Percentiles rank a stretch among this genome's conserved stretches.
These are phyloP conservation scores for Catonia carolina DNA, from an alignment of 2,888 invertebrate species.

Conservation along the genomic window DNA sequence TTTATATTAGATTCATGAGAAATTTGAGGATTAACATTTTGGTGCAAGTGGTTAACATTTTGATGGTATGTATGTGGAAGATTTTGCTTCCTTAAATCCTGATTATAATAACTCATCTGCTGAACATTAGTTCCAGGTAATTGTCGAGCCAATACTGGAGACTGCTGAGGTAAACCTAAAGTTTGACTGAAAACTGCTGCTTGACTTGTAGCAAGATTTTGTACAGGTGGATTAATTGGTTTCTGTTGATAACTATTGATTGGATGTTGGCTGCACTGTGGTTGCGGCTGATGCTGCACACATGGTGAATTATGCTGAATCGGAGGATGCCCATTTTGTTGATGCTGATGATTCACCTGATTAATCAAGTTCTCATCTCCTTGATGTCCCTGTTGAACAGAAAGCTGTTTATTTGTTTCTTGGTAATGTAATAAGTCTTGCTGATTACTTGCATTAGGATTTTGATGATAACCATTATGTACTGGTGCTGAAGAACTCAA, in stretches of 20 bases:
- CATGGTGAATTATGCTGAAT: too few species aligned
- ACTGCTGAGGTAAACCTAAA: slow-evolving; percentile 18
- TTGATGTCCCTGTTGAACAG: background rate
- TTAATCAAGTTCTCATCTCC: background rate
- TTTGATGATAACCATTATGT: too few species aligned
- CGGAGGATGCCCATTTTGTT: background rate
- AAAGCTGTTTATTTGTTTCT: background rate
- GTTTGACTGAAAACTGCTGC: background rate
- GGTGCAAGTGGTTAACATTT: slow-evolving; percentile 6
- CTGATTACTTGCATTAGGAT: too few species aligned
- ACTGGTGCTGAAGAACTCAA: background rate
- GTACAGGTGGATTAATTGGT: background rate
- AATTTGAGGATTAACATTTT: background rate
- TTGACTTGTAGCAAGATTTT: slow-evolving; percentile 20
- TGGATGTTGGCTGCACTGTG: slow-evolving; percentile 13
- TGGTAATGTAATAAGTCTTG: too few species aligned
- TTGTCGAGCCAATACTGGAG: slow-evolving; percentile 18
- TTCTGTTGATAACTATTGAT: slow-evolving; percentile 7
- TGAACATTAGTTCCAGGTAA: slow-evolving; percentile 4
- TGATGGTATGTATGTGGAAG: slow-evolving; percentile 6
- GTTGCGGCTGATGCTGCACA: slow-evolving; percentile 19
- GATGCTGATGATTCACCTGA: slow-evolving; percentile 6
- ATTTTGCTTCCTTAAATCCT: slow-evolving; percentile 16
- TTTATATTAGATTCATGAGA: background rate
- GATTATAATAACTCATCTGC: slow-evolving; percentile 11